Evolutionary conservation across 2,113 vertebrate species (phyloP).

Genomic region (Theristicus caerulescens): DNA sequence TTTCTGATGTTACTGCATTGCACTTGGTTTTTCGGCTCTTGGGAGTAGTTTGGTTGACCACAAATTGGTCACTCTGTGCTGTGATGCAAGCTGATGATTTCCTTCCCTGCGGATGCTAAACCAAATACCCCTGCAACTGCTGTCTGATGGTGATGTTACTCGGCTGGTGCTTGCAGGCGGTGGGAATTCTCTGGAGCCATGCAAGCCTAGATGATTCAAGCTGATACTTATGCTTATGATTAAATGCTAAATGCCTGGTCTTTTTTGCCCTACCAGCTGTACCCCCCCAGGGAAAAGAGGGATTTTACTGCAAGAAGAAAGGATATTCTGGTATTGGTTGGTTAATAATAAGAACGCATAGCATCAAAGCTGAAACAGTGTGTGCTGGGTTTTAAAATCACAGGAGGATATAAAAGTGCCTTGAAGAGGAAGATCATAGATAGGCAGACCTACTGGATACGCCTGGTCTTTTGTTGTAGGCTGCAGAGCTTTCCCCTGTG

Average conservation of each 20-base stretch:
- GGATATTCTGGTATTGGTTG: neutral
- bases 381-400: constrained; percentile 36
- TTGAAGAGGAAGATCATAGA: constrained; percentile 17
- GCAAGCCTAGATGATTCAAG: constrained; percentile 24
- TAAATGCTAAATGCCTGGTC: constrained; percentile 14
- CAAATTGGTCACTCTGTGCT: constrained; percentile 24
- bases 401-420: neutral
- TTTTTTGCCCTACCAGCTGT: constrained; percentile 22
- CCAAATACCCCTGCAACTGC: neutral
- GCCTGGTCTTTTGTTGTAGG: neutral
- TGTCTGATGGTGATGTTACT: neutral
- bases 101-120: neutral
- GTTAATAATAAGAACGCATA: neutral
- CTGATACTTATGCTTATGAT: neutral
- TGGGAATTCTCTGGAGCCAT: neutral
- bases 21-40: neutral
- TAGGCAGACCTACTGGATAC: neutral
- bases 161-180: neutral
- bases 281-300: neutral
- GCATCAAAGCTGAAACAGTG: constrained; percentile 23
- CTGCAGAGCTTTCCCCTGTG: neutral
- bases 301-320: constrained; percentile 12
- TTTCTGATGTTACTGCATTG: neutral
- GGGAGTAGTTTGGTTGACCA: constrained; percentile 29
- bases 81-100: constrained; percentile 9